phyloP scores from a whole-genome alignment of 23 tunicate genomes.

The Trididemnum miniatum region DNA sequence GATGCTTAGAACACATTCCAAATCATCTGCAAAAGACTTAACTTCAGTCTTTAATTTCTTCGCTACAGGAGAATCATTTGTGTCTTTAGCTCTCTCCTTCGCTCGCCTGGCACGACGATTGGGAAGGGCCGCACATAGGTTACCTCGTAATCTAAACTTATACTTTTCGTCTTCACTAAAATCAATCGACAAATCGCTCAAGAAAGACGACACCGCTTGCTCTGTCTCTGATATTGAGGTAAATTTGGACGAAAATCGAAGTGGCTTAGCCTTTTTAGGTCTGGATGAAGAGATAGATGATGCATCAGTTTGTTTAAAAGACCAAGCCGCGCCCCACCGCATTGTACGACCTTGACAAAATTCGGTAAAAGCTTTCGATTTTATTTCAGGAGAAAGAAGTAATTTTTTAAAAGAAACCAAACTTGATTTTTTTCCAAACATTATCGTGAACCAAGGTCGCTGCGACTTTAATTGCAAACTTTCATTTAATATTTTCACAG shows the following conservation, averaged over 20 bases:
- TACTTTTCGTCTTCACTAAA: background rate
- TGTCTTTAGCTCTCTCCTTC: background rate
- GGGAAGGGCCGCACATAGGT: conserved; percentile 1
- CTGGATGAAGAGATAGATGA: background rate
- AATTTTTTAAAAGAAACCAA: conserved; percentile 20
- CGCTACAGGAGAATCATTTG: background rate
- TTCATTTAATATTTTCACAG: conserved; percentile 53
- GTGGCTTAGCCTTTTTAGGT: background rate
- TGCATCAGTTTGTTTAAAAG: conserved; percentile 21
- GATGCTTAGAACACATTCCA: background rate
- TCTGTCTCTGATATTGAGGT: background rate
- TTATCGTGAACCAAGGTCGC: conserved; percentile 66
- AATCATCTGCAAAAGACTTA: background rate
- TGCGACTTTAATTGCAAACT: conserved; percentile 13
- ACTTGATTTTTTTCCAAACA: conserved; percentile 86
- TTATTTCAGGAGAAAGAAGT: conserved; percentile 2
- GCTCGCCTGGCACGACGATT: conserved; percentile 9
- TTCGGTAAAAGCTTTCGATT: conserved; percentile 38
- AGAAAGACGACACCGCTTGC: background rate
- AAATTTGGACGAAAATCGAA: conserved; percentile 20
- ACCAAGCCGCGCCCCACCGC: conserved; percentile 93
- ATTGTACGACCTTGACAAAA: conserved; percentile 92
- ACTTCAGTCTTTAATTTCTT: background rate
- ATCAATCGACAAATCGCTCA: background rate
- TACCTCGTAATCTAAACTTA: conserved; percentile 9